phyloP scores from a whole-genome alignment of 2,113 vertebrate genomes.

The Pelecanoides urinatrix region DNA sequence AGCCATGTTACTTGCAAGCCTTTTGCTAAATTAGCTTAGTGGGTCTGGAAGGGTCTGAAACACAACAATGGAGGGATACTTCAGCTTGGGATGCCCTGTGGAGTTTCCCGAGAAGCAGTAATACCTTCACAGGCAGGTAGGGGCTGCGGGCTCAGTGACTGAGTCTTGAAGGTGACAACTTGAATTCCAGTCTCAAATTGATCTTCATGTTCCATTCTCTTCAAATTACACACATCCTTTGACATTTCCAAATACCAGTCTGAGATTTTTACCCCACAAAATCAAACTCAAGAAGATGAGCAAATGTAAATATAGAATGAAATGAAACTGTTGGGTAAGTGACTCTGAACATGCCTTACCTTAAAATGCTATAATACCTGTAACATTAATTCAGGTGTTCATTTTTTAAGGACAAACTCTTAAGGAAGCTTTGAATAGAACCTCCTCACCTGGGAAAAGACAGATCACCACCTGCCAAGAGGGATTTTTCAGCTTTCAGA shows the following conservation, averaged over 20 bases:
- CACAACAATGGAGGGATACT: neutral
- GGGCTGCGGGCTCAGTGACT: neutral
- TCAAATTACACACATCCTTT: neutral
- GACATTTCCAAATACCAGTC: neutral
- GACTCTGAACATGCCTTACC: neutral
- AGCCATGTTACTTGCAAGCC: neutral
- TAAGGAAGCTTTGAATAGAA: neutral
- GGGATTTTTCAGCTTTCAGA: neutral
- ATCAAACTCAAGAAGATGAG: neutral
- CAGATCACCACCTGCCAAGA: neutral
- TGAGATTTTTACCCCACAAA: neutral
- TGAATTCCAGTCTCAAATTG: neutral
- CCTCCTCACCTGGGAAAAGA: neutral
- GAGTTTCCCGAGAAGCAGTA: neutral
- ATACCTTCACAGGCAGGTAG: neutral
- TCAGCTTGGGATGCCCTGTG: neutral
- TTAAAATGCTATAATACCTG: neutral
- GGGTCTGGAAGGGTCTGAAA: neutral
- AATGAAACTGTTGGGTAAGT: neutral
- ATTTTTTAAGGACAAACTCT: neutral
- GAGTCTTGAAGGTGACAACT: neutral
- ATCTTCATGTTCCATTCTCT: neutral
- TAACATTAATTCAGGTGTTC: neutral
- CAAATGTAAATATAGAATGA: neutral
- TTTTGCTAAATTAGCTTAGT: neutral